Base-by-base conservation (phyloP, 1,140 invertebrate genomes). In the Caenorhabditis remanei region DNA sequence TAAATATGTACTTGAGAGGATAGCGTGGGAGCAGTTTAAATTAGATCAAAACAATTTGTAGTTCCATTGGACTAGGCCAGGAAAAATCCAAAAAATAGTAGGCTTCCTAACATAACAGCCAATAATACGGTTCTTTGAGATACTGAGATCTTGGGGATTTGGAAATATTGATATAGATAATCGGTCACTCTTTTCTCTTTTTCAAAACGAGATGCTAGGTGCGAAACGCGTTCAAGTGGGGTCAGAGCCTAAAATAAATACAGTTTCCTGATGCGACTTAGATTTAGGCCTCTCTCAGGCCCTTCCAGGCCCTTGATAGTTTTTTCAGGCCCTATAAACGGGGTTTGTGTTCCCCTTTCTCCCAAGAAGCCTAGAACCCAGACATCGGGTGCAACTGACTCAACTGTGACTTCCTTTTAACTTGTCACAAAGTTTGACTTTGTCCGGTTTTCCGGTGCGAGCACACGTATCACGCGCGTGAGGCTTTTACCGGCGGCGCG, bases 391-490 rank as follows among this genome's bases (percentile, higher is more conserved):
- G 61, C 61, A 63, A 2, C 16, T 58, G n/a, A n/a, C n/a, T 40
- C 71, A n/a, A 71, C 71, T 79, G 46, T 79, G 46, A 79, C 71
- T 79, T 4, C 46, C 71, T 50, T 79, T 79, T 50, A 79, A 79
- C 71, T 79, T 79, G 71, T 79, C 71, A 79, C 32, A 50, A 79
- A 79, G 71, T 79, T 79, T 79, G 71, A 79, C 46, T 79, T 79
- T 50, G 21, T 50, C 71, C 46, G 71, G 43, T 79, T 79, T 79
- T 50, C 71, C 46, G 71, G 71, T 50, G 19, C 9, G 40, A 32
- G 46, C 71, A 79, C 71, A 53, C 19, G 46, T 50, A 79, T 50
- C 71, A 40, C 46, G 71, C 71, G 71, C 46, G 71, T 79, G 71
- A 71, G 65, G 11, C 40, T 71, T 71, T 50, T 6, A n/a, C 40